Evolutionary conservation across 2,113 vertebrate genomes (phyloP).

Genomic region (Dipodomys stephensi): DNA sequence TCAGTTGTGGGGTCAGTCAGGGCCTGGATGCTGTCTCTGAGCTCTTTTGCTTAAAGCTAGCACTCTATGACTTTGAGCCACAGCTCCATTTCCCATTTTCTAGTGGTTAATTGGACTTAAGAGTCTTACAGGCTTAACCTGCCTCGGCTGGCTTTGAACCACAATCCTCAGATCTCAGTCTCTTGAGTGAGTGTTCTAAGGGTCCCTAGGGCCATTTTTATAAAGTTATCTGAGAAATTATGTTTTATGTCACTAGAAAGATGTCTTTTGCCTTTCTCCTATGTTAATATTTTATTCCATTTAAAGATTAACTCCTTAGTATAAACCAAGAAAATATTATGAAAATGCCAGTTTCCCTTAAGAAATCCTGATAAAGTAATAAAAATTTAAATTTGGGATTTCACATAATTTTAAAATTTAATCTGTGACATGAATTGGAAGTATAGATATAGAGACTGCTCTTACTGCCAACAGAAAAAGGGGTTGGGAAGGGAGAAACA

Average conservation of each 20-base stretch:
- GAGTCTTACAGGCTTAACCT: too few relatives aligned
- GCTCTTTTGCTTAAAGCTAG: too few relatives aligned
- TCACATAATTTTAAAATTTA: background rate
- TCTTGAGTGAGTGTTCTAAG: background rate
- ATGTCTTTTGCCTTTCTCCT: accelerated
- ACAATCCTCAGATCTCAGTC: too few relatives aligned
- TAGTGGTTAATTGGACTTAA: too few relatives aligned
- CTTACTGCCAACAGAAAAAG: background rate
- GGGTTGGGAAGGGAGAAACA: too few relatives aligned
- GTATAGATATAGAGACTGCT: background rate
- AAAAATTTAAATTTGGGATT: background rate
- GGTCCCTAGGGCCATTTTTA: background rate
- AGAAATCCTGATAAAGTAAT: background rate
- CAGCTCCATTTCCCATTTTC: too few relatives aligned
- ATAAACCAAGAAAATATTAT: background rate
- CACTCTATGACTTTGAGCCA: too few relatives aligned
- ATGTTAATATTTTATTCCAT: background rate
- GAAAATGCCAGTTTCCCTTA: background rate
- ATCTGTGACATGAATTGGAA: background rate
- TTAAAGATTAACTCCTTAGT: background rate
- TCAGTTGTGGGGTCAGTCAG: too few relatives aligned
- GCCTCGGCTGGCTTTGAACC: too few relatives aligned
- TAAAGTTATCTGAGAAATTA: background rate
- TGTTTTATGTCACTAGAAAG: background rate
- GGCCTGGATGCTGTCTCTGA: too few relatives aligned